Percentiles rank a stretch among this genome's conserved stretches.
These are phyloP conservation scores for Sus cebifrons DNA, from an alignment of 2,797 vertebrate species.

Conservation along the genomic window DNA sequence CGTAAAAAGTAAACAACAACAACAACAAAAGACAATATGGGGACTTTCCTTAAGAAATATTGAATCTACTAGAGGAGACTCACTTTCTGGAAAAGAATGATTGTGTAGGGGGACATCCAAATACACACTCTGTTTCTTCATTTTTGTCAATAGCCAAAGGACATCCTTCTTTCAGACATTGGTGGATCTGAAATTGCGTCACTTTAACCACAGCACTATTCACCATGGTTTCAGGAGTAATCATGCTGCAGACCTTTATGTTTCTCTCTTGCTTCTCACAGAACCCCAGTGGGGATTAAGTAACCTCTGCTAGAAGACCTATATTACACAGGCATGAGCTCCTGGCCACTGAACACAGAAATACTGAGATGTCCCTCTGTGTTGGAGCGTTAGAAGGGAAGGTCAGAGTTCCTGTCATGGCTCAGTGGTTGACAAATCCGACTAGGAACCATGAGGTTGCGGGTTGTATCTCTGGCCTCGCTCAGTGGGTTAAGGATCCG, in stretches of 20 bases:
- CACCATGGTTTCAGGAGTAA: constrained; percentile 7
- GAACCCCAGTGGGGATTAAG: constrained; percentile 80
- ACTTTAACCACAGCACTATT: constrained; percentile 11
- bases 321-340: background rate
- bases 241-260: background rate
- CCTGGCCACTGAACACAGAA: constrained; percentile 4
- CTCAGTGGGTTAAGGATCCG: too few species aligned
- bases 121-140: constrained; percentile 1
- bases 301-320: constrained; percentile 71
- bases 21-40: background rate
- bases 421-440: too few species aligned
- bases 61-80: background rate
- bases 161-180: background rate
- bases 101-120: background rate
- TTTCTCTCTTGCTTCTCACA: constrained; percentile 31
- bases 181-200: constrained; percentile 29
- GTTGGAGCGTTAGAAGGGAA: background rate
- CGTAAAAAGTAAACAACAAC: too few species aligned
- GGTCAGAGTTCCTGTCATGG: background rate
- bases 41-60: constrained; percentile 35
- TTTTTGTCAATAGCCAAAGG: constrained; percentile 11
- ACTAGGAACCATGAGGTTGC: too few species aligned
- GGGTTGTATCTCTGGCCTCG: too few species aligned
- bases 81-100: constrained; percentile 34
- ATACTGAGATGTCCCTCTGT: background rate